These are phyloP conservation scores for Allacma fusca DNA, from an alignment of 2,888 invertebrate species.

Conservation along the genomic window DNA sequence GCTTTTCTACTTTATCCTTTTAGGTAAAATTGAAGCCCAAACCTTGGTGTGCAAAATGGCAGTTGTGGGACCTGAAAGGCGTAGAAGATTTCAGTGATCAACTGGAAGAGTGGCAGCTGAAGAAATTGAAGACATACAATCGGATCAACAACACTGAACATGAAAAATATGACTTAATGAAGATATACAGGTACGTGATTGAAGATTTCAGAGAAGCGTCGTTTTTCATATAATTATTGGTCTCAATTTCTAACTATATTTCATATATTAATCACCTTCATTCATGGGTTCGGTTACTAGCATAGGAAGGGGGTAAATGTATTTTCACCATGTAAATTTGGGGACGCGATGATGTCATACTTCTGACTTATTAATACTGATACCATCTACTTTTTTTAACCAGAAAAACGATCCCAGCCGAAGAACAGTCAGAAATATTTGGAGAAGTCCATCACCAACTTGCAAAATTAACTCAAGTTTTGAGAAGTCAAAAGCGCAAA, in stretches of 20 bases:
- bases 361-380: background rate
- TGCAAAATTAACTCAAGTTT: conserved; percentile 74
- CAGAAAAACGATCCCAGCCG: conserved; percentile 83
- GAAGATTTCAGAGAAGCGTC: too few relatives aligned
- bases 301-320: too few relatives aligned
- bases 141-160: conserved; percentile 70
- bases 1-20: conserved; percentile 39
- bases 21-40: conserved; percentile 69
- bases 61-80: conserved; percentile 78
- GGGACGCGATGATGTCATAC: too few relatives aligned
- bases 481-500: conserved; percentile 72
- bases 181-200: conserved; percentile 77
- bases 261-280: too few relatives aligned
- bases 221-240: too few relatives aligned
- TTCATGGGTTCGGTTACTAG: too few relatives aligned
- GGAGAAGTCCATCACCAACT: conserved; percentile 81
- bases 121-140: conserved; percentile 62
- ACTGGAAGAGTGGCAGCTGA: conserved; percentile 59
- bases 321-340: too few relatives aligned
- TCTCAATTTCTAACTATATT: too few relatives aligned
- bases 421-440: conserved; percentile 87
- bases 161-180: conserved; percentile 94
- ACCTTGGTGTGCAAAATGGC: conserved; percentile 94
- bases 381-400: background rate
- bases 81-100: conserved; percentile 67